phyloP scores from a whole-genome alignment of 2,888 invertebrate genomes.

The Apotomis turbidana region DNA sequence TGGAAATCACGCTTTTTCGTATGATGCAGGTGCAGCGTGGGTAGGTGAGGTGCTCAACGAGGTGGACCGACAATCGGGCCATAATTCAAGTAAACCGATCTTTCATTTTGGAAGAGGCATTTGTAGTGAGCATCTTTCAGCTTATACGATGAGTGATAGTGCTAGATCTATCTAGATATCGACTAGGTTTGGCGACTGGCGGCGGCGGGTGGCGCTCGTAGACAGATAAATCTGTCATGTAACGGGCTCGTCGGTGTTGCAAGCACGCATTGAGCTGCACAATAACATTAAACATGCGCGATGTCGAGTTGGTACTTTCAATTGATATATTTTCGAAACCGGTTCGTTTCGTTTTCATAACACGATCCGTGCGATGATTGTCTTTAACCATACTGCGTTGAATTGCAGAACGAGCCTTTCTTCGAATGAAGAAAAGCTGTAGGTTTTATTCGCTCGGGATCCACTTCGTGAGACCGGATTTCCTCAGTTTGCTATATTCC shows the following conservation, averaged over 20 bases:
- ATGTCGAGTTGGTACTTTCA: constrained; percentile 68
- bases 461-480: constrained; percentile 2
- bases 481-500: constrained; percentile 28
- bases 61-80: too few relatives aligned
- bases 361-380: constrained; percentile 54
- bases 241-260: constrained; percentile 68
- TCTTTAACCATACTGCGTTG: constrained; percentile 47
- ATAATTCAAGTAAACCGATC: too few relatives aligned
- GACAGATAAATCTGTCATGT: constrained; percentile 64
- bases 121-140: too few relatives aligned
- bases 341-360: constrained; percentile 76
- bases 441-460: neutral
- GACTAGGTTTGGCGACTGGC: constrained; percentile 10
- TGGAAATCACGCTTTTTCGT: neutral
- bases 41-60: too few relatives aligned
- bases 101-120: neutral
- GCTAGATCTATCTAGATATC: constrained; percentile 48
- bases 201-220: constrained; percentile 28
- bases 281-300: constrained; percentile 77
- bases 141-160: too few relatives aligned
- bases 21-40: too few relatives aligned
- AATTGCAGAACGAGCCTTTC: constrained; percentile 34
- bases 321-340: constrained; percentile 82
- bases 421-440: constrained; percentile 10
- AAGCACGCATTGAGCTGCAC: constrained; percentile 64